Percentiles rank a stretch among this genome's conserved stretches.
phyloP scores from a whole-genome alignment of 2,797 vertebrate genomes.

The Poecilia gillii region DNA sequence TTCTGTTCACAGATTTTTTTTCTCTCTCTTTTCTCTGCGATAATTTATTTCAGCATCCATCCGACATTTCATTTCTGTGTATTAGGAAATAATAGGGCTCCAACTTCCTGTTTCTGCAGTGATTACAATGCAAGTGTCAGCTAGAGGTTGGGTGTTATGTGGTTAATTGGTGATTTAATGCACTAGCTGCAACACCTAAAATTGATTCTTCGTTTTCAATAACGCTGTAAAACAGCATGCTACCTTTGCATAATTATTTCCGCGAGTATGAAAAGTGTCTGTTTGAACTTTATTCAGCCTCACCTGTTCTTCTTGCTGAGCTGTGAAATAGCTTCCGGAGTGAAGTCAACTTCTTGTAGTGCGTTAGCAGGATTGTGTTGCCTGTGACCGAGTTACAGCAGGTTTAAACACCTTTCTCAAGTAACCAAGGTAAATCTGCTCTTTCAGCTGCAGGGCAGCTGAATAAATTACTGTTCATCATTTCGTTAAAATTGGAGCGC shows the following conservation, averaged over 20 bases:
- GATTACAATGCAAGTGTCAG: conserved; percentile 66
- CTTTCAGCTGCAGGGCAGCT: conserved; percentile 66
- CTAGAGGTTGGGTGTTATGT: conserved; percentile 70
- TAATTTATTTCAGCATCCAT: conserved; percentile 66
- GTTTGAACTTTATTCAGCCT: conserved; percentile 69
- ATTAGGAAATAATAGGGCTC: conserved; percentile 58
- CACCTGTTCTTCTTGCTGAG: conserved; percentile 65
- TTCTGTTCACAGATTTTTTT: conserved; percentile 40
- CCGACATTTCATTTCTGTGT: conserved; percentile 39
- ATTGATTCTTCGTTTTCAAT: conserved; percentile 72
- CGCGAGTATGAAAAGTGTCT: conserved; percentile 65
- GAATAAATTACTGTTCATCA: conserved; percentile 72
- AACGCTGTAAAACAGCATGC: conserved; percentile 73
- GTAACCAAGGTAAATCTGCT: conserved; percentile 70
- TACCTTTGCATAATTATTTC: conserved; percentile 69
- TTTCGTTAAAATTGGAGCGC: conserved; percentile 56
- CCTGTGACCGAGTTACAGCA: conserved; percentile 62
- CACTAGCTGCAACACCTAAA: conserved; percentile 72
- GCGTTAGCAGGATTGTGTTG: conserved; percentile 65
- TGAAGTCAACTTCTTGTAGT: conserved; percentile 56
- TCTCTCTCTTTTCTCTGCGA: conserved; percentile 3
- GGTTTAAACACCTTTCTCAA: conserved; percentile 74
- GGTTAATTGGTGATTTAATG: conserved; percentile 79
- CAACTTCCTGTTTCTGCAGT: conserved; percentile 56
- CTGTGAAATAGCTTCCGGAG: conserved; percentile 72